These are phyloP conservation scores for Acrocephalus arundinaceus DNA, from an alignment of 2,113 vertebrate species.

Conservation along the genomic window DNA sequence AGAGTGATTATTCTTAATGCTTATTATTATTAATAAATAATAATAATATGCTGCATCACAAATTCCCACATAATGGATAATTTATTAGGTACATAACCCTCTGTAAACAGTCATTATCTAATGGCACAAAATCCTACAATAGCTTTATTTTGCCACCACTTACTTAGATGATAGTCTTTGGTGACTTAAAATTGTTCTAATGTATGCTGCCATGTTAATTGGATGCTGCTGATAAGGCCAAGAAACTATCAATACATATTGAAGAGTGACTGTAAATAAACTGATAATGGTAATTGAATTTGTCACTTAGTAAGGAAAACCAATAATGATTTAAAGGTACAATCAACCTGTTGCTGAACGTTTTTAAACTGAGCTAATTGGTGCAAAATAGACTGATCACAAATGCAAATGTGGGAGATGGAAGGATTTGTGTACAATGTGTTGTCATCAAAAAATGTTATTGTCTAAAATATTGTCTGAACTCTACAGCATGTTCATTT, in stretches of 20 bases:
- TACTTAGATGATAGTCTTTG: neutral
- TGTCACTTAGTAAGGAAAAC: constrained; percentile 61
- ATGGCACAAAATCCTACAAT: neutral
- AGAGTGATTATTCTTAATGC: neutral
- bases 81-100: neutral
- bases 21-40: too few relatives aligned
- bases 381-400: neutral
- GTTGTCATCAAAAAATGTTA: neutral
- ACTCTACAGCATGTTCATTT: neutral
- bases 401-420: neutral
- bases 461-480: neutral
- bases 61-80: neutral
- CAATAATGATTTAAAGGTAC: constrained; percentile 45
- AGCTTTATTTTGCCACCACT: constrained; percentile 18
- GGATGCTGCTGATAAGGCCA: constrained; percentile 44
- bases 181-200: constrained; percentile 53
- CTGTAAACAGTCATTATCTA: neutral
- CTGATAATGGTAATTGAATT: constrained; percentile 61
- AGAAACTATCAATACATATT: constrained; percentile 65
- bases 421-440: neutral
- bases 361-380: constrained; percentile 37
- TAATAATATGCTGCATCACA: neutral
- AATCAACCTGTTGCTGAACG: constrained; percentile 18
- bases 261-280: constrained; percentile 64
- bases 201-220: constrained; percentile 57